Evolutionary conservation across 2,113 vertebrate genomes (phyloP), one percentile per base, ranked within the genome.

Genomic region (Pollachius pollachius): DNA sequence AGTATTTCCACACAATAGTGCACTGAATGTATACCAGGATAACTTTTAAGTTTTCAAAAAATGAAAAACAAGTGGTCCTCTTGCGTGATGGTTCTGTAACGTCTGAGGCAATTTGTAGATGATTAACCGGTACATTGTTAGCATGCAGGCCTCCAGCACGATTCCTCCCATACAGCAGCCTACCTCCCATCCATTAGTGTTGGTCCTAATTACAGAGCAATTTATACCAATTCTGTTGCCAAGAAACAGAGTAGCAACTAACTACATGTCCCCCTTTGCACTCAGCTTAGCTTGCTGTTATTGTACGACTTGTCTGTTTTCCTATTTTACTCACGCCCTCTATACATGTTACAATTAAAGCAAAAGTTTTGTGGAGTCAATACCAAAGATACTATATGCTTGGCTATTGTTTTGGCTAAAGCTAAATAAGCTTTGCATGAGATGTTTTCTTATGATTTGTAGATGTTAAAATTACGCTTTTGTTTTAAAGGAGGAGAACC

Each of bases 201-300:
- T 86, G 81, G 84, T 84, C 41, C 83, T 83, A 85, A 86, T 88
- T 79, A 83, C 74, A 67, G 72, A 69, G 3, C 76, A 71, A 77
- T 85, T 72, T 82, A 6, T 65, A 76, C 69, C 69, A 67, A 79
- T 76, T 15, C 76, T 67, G 81, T 89, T 92, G 84, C 82, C 77
- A 77, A 78, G 87, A 80, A 83, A 89, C 86, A 65, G 74, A 78
- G 71, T 65, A 0, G 41, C 30, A 34, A 34, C 61, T 17, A 68
- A 60, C 16, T 52, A n/a, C 27, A 19, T 62, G 25, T 62, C 12
- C 27, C 15, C 69, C 12, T 68, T 63, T n/a, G 11, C 41, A 12
- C 59, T 58, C 27, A 57, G 52, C 25, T 27, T 19, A 4, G 52
- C 25, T 37, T 15, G 5, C 11, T 17, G 23, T 21, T 56, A 16